Evolutionary conservation across 1,140 invertebrate species (phyloP).

Genomic region (Bicyclus anynana): DNA sequence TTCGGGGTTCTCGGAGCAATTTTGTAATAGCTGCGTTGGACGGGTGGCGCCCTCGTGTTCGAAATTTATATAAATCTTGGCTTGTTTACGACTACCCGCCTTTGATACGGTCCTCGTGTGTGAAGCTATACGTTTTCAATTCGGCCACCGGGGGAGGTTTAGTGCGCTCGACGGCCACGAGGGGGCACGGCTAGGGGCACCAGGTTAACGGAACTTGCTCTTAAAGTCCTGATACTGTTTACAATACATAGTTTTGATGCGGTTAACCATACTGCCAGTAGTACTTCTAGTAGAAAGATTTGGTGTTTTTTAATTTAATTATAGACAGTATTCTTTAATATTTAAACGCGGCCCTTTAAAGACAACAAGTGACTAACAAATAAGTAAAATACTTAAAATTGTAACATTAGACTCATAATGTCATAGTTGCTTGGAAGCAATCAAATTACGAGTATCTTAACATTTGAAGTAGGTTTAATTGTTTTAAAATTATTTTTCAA

Average conservation of each 20-base stretch:
- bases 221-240: neutral
- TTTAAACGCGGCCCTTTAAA: too few species aligned
- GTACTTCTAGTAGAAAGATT: too few species aligned
- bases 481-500: too few species aligned
- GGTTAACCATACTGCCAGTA: too few species aligned
- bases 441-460: too few species aligned
- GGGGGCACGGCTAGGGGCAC: conserved; percentile 32
- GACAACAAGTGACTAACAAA: too few species aligned
- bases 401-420: too few species aligned
- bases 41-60: conserved; percentile 20
- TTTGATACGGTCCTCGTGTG: conserved; percentile 50
- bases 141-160: conserved; percentile 44
- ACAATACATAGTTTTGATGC: neutral
- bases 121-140: conserved; percentile 66
- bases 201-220: neutral
- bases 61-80: conserved; percentile 45
- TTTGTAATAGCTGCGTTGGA: conserved; percentile 19
- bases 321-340: too few species aligned
- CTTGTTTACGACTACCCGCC: conserved; percentile 43
- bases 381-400: too few species aligned
- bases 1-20: conserved; percentile 18
- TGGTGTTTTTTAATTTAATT: too few species aligned
- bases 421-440: too few species aligned
- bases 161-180: conserved; percentile 45
- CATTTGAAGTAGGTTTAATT: too few species aligned